Evolutionary conservation across 2,113 vertebrate species (phyloP), one percentile per base, ranked within the genome.

Genomic region (Capreolus pygargus): DNA sequence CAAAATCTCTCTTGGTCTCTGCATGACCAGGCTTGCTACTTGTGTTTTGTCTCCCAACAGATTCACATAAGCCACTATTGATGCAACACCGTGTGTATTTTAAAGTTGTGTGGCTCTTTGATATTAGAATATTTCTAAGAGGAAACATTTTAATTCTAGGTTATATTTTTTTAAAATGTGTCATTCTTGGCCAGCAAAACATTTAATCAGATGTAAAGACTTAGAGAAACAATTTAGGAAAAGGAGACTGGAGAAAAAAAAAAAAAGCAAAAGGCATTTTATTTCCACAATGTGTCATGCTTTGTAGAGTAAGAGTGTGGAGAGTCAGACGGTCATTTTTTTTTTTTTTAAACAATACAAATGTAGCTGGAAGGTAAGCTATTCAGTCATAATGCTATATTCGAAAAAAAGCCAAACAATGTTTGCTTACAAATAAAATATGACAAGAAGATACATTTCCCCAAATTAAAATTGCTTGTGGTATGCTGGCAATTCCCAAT

Each of bases 341-440:
- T 83, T n/a, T 93, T 91, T 91, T 19, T 83, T 82, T 23, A 16
- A 7, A 85, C 36, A 55, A 36, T 54, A 89, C 36, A 70, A 61
- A 64, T 58, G 25, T 86, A 92, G 61, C 86, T 87, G 12, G 79
- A 81, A 94, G 33, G 84, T 94, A 60, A 95, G 93, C 89, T 97
- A 93, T 95, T 89, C 70, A 93, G 81, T 67, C 25, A 90, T 82
- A 94, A 87, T 86, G 25, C 30, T 78, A 13, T 85, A 86, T 52
- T 93, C 13, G 58, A 43, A 58, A 78, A 36, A 94, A 83, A n/a
- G 11, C 10, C 33, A 14, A 93, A 27, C 36, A 87, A 6, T 89
- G 58, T 64, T 95, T 97, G 43, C 76, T 88, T 92, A 89, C 81
- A 97, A 97, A 97, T 97, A 52, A 95, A 98, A 85, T 76, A 84